Evolutionary conservation across 2,113 vertebrate genomes (phyloP), one percentile per base, ranked within the genome.

Genomic region (Thunnus thynnus): DNA sequence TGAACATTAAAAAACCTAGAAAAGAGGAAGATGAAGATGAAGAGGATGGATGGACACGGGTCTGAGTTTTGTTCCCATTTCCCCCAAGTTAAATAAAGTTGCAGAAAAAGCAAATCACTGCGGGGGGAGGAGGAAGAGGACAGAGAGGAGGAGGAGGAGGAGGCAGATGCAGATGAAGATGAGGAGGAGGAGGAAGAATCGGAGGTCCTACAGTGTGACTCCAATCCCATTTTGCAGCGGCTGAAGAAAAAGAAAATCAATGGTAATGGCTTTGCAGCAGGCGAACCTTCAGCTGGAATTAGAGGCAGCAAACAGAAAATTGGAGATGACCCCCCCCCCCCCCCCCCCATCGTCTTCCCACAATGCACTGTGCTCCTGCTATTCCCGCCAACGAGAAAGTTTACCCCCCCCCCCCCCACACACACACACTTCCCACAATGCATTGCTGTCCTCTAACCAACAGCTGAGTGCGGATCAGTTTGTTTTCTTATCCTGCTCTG

Each of bases 271-370:
- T 91, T 90, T 90, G 82, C 64, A 76, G 80, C 79, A 73, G 88
- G 68, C 77, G 67, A 81, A 85, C 79, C 84, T 89, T 90, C 88
- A 90, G 80, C 72, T 88, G 86, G 89, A 92, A 91, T 93, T 92
- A 91, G n/a, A 89, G 77, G 69, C 67, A 84, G 75, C 87, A 71
- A 74, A 81, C 79, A 84, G 50, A 72, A 82, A 81, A 92, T 89
- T 91, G 82, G 65, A 87, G 51, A 60, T 2, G 71, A 86, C 27
- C 61, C 63, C 63, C 47, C 61, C 18, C 20, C 4, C 22, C 13
- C 36, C 61, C 44, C n/a, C n/a, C n/a, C n/a, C n/a, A 0, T 32
- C 0, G 20, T 32, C 64, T 54, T 77, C 80, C 86, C 82, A 84
- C 50, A 86, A 86, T 78, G 84, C 91, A 88, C 46, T 52, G 57